These are phyloP conservation scores for Bimastos eiseni DNA, from an alignment of 2,888 invertebrate species.

Conservation along the genomic window DNA sequence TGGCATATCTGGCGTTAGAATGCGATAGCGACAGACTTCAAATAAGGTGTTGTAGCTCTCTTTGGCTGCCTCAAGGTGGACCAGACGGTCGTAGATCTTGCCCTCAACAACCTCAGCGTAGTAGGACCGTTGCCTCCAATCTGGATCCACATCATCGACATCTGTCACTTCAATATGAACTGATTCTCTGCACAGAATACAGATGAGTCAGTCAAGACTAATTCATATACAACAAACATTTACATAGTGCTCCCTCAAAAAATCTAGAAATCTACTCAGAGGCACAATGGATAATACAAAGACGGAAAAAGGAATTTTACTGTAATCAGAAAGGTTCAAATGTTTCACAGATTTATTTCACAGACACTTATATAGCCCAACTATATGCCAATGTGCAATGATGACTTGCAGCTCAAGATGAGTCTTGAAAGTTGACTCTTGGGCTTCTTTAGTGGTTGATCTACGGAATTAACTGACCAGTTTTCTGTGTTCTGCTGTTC, in stretches of 20 bases:
- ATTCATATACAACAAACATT: too few relatives aligned
- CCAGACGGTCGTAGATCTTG: conserved; percentile 73
- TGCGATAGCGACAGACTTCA: conserved; percentile 96
- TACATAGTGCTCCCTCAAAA: too few relatives aligned
- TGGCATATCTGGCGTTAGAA: conserved; percentile 84
- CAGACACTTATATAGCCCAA: neutral
- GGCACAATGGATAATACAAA: neutral
- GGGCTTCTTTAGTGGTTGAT: too few relatives aligned
- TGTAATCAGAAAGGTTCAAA: neutral
- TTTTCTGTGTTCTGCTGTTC: too few relatives aligned
- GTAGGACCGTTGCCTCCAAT: conserved; percentile 87
- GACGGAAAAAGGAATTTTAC: neutral
- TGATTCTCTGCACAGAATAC: neutral
- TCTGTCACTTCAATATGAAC: conserved; percentile 79
- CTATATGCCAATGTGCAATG: neutral
- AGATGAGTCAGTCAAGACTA: neutral
- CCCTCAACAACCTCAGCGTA: conserved; percentile 89
- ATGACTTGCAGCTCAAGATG: neutral
- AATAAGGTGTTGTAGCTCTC: conserved; percentile 97
- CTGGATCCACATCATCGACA: conserved; percentile 92
- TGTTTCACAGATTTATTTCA: neutral
- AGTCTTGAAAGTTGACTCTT: too few relatives aligned
- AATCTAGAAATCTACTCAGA: too few relatives aligned
- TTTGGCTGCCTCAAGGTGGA: conserved; percentile 88
- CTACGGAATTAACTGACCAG: too few relatives aligned